Conservation (phyloP, 2,113 vertebrate genomes). For the Microcebus jonahi region DNA sequence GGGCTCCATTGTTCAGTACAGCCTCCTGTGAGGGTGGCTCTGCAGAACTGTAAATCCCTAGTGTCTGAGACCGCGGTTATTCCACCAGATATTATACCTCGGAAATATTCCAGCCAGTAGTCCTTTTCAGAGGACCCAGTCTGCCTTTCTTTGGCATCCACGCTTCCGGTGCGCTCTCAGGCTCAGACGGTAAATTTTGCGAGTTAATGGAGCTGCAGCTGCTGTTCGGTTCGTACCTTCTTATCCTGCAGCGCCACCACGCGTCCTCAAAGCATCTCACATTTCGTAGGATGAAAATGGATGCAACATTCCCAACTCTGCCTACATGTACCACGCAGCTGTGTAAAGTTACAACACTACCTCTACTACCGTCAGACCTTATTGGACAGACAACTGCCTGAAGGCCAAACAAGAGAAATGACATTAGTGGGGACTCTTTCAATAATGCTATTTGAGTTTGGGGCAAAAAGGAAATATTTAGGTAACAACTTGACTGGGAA, state of each 20-base stretch:
- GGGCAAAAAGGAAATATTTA: constrained; percentile 2
- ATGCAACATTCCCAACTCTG: background rate
- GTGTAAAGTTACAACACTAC: background rate
- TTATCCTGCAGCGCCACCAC: constrained; percentile 78
- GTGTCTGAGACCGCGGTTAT: background rate
- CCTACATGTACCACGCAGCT: background rate
- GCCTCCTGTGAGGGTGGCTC: background rate
- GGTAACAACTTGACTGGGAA: background rate
- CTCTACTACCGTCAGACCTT: background rate
- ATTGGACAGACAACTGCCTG: background rate
- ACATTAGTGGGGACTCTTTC: background rate
- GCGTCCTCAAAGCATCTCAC: constrained; percentile 50
- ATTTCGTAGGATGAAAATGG: background rate
- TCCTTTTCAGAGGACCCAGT: background rate
- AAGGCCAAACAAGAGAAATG: constrained; percentile 2
- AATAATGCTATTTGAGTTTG: background rate
- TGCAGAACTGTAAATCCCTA: background rate
- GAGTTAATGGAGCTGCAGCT: background rate
- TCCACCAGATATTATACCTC: background rate
- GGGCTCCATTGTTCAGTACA: constrained; percentile 47
- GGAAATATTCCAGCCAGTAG: background rate
- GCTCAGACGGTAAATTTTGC: background rate
- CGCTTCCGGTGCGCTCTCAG: background rate
- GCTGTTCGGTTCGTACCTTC: background rate
- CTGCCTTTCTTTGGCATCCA: background rate